Base-by-base conservation (phyloP, 2,888 invertebrate species). In the Bruchidius siliquastri region DNA sequence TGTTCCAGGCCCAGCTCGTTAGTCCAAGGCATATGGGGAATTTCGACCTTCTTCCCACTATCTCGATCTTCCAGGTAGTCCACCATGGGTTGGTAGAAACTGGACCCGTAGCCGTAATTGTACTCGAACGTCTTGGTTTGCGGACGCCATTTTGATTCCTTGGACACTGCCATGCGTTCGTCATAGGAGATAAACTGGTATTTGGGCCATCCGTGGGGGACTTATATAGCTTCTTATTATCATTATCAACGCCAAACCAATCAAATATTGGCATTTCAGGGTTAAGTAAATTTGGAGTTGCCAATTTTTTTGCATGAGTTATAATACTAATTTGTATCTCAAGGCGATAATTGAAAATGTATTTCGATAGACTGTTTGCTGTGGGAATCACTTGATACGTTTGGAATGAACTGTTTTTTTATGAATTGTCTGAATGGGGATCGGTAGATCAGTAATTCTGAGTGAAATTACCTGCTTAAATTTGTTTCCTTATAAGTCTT, bases 71-170 rank as follows among this genome's bases (percentile, higher is more conserved):
- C 92, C 80, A 95, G 91, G 83, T 94, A 94, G 86, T 95, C 94
- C 82, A 95, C 91, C 94, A 95, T 94, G 71, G 95, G 95, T 85
- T 94, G 93, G 87, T 95, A 95, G 86, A 91, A 94, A 87, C 94
- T 93, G 82, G 94, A 93, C 72, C 93, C 94, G 85, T 92, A 94
- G 79, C 93, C 93, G 87, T 95, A 95, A 87, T 95, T 95, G 86
- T 92, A 92, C 83, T 93, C 92, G 87, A 95, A 95, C 74, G 92
- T 90, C 73, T 90, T 85, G 21, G 92, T 92, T 72, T 91, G 90
- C 72, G 91, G 91, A 78, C 88, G 88, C 82, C 83, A 83, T 77
- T 79, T 83, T 73, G 73, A 72, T 73, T 73, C 72, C 2, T 67
- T 76, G 21, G 72, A 70, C 70, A 78, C 75, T 32, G 80, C 79